Percentiles rank a stretch among this genome's conserved stretches.
Evolutionary conservation across 2,113 vertebrate species (phyloP).

Genomic region (Calcarius ornatus): DNA sequence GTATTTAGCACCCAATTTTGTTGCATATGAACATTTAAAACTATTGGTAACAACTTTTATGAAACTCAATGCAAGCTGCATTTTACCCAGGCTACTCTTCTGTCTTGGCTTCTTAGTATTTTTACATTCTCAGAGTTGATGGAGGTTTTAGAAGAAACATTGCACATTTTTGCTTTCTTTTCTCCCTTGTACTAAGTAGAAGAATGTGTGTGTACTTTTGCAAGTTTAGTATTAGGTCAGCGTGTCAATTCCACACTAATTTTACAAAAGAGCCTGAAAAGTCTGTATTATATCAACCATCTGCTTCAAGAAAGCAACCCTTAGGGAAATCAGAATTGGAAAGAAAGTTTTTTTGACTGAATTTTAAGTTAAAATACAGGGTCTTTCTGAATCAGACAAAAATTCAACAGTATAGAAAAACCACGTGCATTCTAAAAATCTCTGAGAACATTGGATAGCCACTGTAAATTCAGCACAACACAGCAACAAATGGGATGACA

Average conservation of each 20-base stretch:
- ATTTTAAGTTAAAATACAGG: background rate
- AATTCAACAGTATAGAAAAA: background rate
- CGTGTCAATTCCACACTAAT: background rate
- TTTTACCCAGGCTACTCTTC: background rate
- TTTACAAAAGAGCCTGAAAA: background rate
- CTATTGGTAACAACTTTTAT: background rate
- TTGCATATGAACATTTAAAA: background rate
- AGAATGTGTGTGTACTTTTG: background rate
- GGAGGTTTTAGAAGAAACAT: background rate
- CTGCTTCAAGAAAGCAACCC: background rate
- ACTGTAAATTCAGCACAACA: background rate
- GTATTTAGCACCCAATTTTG: background rate
- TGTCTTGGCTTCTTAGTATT: background rate
- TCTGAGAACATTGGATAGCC: background rate
- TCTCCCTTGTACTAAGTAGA: background rate
- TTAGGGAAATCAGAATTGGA: background rate
- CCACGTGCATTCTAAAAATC: rapidly evolving
- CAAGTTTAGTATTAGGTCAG: background rate
- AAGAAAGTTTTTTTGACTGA: background rate
- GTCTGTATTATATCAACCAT: background rate
- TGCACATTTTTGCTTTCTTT: background rate
- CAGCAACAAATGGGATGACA: background rate
- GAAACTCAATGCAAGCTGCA: background rate
- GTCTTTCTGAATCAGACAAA: background rate
- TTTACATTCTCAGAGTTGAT: background rate